Evolutionary conservation across 2,113 vertebrate species (phyloP), one percentile per base, ranked within the genome.

Genomic region (Capra hircus): DNA sequence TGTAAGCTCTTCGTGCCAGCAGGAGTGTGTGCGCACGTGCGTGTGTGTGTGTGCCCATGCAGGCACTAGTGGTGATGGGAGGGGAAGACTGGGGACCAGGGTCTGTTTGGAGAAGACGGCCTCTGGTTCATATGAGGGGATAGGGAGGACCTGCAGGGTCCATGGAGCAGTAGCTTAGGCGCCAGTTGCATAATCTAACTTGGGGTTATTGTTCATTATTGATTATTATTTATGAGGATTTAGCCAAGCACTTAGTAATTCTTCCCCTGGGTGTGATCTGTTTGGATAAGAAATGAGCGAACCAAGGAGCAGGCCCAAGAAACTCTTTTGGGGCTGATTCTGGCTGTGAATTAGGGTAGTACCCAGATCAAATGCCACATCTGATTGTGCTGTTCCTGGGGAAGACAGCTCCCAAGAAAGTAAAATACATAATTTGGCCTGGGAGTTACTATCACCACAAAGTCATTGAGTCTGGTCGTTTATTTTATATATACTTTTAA

Each of bases 201-300:
- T 50, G 64, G 43, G 33, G 78, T 90, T 43, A 64, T 92, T 92
- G 88, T 94, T 96, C 57, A n/a, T 87, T 84, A 90, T 45, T 80
- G 62, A 60, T 95, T 83, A 57, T 85, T 92, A 85, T 92, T 86
- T 88, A 95, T 88, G 59, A 94, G 85, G 16, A 43, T 62, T 97
- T 97, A 94, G 33, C 50, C 87, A 93, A 91, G 91, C 15, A 15
- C 85, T 92, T 67, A 62, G 45, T 94, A 53, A 92, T 86, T 94
- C 77, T 78, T 85, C 94, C 85, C 67, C 52, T 97, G 92, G 85
- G 96, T 78, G 91, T 95, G 94, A 59, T 90, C 71, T 93, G 55
- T 91, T 89, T 97, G 59, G 83, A 23, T 87, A 87, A 90, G 86
- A 88, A 74, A 67, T 50, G 55, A 78, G 36, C 57, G 67, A 97